Base-by-base conservation (phyloP, 2,113 vertebrate genomes). In the Lanius ludovicianus region DNA sequence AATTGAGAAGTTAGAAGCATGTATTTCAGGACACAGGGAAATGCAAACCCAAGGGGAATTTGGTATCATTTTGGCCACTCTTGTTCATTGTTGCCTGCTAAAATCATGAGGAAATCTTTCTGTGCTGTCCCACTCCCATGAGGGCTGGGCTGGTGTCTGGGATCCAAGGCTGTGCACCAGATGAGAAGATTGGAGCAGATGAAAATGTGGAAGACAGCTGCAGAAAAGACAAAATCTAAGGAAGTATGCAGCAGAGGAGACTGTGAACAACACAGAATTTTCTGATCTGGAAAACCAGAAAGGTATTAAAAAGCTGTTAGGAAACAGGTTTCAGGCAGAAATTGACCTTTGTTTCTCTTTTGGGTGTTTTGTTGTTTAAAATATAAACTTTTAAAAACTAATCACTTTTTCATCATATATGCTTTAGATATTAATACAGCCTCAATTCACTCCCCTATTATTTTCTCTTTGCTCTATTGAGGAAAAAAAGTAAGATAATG, bases 141-240 rank as follows among this genome's bases (percentile, higher is more conserved):
- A 80, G n/a, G 31, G 10, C 22, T 80, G 22, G 41, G 28, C 15
- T 84, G 23, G 21, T 62, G 15, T n/a, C 42, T 78, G 24, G 14
- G 19, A 33, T 41, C 24, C 63, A 63, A 30, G 25, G 15, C 47
- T 91, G 19, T 33, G 33, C 27, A 60, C 9, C 11, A 44, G 17
- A 17, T 0, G 0, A 13, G 23, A 60, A 52, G n/a, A 59, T 14
- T 5, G 4, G 68, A 79, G 23, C 13, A 63, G 35, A 33, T 25
- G 21, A 67, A 80, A 81, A 63, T 24, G 17, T 13, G 55, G 56
- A 81, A 47, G 33, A 60, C 14, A 70, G n/a, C 15, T 46, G 15
- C 31, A 86, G 53, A 71, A 63, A 62, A 73, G 53, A 55, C n/a
- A 81, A 42, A 84, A 39, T 16, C 25, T 39, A 57, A 62, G 33